phyloP scores from a whole-genome alignment of 2,113 vertebrate species.

The Lynx canadensis region DNA sequence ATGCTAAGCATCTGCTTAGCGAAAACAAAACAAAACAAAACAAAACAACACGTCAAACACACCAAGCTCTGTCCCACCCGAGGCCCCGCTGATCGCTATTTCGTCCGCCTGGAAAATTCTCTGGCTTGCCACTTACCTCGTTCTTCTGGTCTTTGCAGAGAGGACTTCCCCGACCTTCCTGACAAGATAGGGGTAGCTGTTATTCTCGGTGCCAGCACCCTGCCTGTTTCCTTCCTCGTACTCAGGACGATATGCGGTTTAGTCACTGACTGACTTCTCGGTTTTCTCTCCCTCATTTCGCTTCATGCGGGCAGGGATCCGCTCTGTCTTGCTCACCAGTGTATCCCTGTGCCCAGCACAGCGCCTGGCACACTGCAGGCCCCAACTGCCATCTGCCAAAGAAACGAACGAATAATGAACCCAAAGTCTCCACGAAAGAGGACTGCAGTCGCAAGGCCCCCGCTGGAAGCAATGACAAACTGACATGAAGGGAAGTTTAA shows the following conservation, averaged over 20 bases:
- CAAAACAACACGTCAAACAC: neutral
- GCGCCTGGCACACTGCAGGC: neutral
- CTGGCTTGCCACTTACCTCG: neutral
- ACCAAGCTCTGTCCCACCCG: neutral
- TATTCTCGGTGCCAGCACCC: neutral
- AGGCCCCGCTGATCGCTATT: neutral
- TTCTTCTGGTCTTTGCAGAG: neutral
- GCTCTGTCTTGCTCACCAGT: neutral
- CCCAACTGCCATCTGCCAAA: neutral
- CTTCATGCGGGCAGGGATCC: neutral
- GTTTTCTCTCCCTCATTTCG: neutral
- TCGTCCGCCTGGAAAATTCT: neutral
- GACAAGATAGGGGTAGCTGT: too few relatives aligned
- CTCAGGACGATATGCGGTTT: neutral
- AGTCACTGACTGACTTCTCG: neutral
- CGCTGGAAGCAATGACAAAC: neutral
- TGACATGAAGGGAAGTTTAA: neutral
- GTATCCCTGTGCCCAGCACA: neutral
- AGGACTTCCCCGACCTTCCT: neutral
- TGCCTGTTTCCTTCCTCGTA: neutral
- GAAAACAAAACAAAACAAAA: neutral
- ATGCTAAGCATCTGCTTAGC: neutral
- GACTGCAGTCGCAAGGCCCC: neutral
- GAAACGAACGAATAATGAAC: neutral
- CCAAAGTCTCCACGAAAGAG: neutral